Conservation (phyloP, 2,797 vertebrate genomes). For the Acanthopagrus latus region DNA sequence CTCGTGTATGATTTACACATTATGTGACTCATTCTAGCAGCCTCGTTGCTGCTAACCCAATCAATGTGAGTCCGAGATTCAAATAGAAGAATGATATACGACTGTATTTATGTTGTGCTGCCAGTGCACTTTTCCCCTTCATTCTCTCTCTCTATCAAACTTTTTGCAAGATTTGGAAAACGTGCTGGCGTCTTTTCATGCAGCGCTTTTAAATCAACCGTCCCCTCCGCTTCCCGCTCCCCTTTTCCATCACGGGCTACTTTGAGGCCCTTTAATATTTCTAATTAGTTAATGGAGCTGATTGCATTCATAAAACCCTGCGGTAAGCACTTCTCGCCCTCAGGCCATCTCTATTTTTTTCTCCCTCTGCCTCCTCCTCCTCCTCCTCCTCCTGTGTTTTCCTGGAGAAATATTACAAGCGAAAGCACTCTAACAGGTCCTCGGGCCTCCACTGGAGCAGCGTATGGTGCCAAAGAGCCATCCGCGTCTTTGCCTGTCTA, state of each 20-base stretch:
- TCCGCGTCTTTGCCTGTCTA: slow-evolving; percentile 72
- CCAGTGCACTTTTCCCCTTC: slow-evolving; percentile 66
- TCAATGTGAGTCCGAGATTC: slow-evolving; percentile 73
- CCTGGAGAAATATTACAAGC: slow-evolving; percentile 78
- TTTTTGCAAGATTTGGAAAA: slow-evolving; percentile 79
- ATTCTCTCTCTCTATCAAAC: slow-evolving; percentile 58
- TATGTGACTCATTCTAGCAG: slow-evolving; percentile 70
- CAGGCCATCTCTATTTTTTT: slow-evolving; percentile 50
- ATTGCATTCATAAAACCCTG: slow-evolving; percentile 83
- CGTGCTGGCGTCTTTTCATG: slow-evolving; percentile 64
- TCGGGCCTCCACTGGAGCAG: slow-evolving; percentile 53
- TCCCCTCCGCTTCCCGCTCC: slow-evolving; percentile 40
- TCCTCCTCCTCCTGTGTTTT: slow-evolving; percentile 54
- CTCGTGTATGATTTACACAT: slow-evolving; percentile 74
- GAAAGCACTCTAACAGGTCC: slow-evolving; percentile 81
- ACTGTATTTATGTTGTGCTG: slow-evolving; percentile 75
- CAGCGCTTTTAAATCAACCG: slow-evolving; percentile 79
- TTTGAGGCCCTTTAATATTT: slow-evolving; percentile 86
- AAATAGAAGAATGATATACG: slow-evolving; percentile 69
- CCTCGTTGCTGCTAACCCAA: slow-evolving; percentile 63
- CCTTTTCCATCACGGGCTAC: slow-evolving; percentile 68
- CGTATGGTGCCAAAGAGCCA: slow-evolving; percentile 76
- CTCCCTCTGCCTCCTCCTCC: slow-evolving; percentile 43
- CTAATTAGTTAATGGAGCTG: slow-evolving; percentile 88
- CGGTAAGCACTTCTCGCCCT: slow-evolving; percentile 82